A percentile compares a stretch with the other conserved stretches of the same genome.
These are phyloP conservation scores for Hirtodrosophila trivittata DNA, from an alignment of 2,888 invertebrate species.

Conservation along the genomic window DNA sequence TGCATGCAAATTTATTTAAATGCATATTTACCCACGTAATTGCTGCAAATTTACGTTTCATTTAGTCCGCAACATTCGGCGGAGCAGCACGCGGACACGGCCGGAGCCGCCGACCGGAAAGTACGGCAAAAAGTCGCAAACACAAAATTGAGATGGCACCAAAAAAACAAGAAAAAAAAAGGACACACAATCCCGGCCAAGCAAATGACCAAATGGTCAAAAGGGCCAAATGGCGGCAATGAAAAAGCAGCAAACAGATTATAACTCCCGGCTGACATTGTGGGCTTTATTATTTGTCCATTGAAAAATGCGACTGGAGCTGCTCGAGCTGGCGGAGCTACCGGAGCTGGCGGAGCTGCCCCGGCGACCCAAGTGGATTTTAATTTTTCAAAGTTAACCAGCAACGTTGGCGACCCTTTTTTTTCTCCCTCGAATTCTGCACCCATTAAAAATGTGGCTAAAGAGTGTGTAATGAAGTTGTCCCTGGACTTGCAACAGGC, in stretches of 20 bases:
- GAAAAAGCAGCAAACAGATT: constrained; percentile 79
- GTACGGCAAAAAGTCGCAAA: constrained; percentile 18
- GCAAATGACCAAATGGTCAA: constrained; percentile 44
- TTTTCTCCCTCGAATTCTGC: constrained; percentile 17
- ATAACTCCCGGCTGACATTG: constrained; percentile 79
- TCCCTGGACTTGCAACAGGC: background rate
- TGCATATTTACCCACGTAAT: constrained; percentile 82
- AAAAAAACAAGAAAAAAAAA: constrained; percentile 13
- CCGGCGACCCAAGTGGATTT: constrained; percentile 75
- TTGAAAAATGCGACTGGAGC: constrained; percentile 77
- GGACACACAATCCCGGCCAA: constrained; percentile 20
- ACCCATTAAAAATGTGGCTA: background rate
- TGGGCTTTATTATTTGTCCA: constrained; percentile 81
- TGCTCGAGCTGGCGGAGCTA: too few relatives aligned
- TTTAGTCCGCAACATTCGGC: constrained; percentile 64
- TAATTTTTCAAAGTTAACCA: constrained; percentile 77
- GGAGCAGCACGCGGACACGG: too few relatives aligned
- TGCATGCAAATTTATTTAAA: constrained; percentile 81
- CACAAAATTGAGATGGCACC: constrained; percentile 27
- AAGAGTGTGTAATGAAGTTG: background rate
- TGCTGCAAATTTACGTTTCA: constrained; percentile 83
- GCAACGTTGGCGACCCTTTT: constrained; percentile 63
- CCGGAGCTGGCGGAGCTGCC: constrained; percentile 22
- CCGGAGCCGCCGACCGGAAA: background rate
- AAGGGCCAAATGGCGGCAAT: constrained; percentile 67